phyloP scores from a whole-genome alignment of 1,140 invertebrate species.

The Augochlora pura region DNA sequence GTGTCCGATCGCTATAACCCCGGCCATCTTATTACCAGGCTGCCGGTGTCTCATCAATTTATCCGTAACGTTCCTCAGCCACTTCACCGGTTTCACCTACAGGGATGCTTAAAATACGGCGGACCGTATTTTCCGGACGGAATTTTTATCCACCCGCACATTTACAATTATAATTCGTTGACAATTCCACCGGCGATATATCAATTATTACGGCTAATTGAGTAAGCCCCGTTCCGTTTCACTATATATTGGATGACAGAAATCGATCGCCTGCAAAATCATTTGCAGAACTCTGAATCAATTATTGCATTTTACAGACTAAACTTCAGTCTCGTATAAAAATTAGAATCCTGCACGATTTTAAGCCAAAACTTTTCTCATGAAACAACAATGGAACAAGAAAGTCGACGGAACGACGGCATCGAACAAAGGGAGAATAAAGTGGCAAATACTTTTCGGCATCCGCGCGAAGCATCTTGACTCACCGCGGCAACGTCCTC shows the following conservation, averaged over 20 bases:
- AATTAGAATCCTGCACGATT: no score
- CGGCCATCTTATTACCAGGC: slow-evolving; percentile 67
- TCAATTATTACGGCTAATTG: background rate
- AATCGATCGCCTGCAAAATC: no score
- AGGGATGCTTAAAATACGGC: slow-evolving; percentile 66
- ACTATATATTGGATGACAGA: no score
- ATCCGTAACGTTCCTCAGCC: slow-evolving; percentile 64
- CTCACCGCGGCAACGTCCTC: background rate
- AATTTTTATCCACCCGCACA: slow-evolving; percentile 10
- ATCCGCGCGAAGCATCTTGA: background rate
- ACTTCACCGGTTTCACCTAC: slow-evolving; percentile 67
- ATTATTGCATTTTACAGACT: no score
- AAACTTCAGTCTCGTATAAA: no score
- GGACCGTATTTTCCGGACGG: slow-evolving; percentile 52
- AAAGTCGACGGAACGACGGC: no score
- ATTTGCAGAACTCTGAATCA: no score
- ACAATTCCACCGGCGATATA: background rate
- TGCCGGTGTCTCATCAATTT: slow-evolving; percentile 66
- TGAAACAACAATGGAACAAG: no score
- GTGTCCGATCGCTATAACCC: slow-evolving; percentile 62
- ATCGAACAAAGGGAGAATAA: no score
- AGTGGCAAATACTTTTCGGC: background rate
- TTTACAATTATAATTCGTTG: background rate
- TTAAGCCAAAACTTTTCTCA: no score
- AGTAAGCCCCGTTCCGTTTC: no score